These are phyloP conservation scores for Sclerodermus sp. DNA, from an alignment of 2,888 invertebrate genomes.

Conservation along the genomic window DNA sequence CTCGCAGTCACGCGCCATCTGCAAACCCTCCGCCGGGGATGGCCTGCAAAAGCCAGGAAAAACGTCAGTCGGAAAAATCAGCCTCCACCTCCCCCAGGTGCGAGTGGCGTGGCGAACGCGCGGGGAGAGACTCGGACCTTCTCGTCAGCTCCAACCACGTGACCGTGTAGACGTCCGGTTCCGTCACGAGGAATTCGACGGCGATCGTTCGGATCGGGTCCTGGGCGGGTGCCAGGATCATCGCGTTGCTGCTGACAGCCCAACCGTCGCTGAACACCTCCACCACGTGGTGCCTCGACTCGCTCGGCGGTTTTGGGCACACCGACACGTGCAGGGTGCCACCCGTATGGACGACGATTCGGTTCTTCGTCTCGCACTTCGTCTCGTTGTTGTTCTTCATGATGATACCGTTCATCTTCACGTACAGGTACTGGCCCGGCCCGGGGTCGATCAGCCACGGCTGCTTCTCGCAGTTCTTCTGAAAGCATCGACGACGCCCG, in stretches of 20 bases:
- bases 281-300: slow-evolving; percentile 67
- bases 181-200: slow-evolving; percentile 78
- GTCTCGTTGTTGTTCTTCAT: slow-evolving; percentile 63
- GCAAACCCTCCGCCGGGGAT: slow-evolving; percentile 60
- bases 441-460: slow-evolving; percentile 82
- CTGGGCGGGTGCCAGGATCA: slow-evolving; percentile 60
- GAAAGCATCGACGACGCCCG: slow-evolving; percentile 25
- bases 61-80: too few species aligned
- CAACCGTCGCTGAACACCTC: slow-evolving; percentile 87
- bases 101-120: too few species aligned
- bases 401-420: slow-evolving; percentile 72
- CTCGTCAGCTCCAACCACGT: slow-evolving; percentile 83
- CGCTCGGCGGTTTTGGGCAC: slow-evolving; percentile 63
- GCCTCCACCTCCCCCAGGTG: too few species aligned
- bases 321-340: slow-evolving; percentile 65
- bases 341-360: slow-evolving; percentile 78
- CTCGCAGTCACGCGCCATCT: slow-evolving; percentile 66
- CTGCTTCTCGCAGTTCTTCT: slow-evolving; percentile 79
- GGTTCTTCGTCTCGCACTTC: slow-evolving; percentile 74
- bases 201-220: slow-evolving; percentile 72
- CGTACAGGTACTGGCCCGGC: slow-evolving; percentile 75
- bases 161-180: slow-evolving; percentile 70
- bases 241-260: slow-evolving; percentile 59
- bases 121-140: slow-evolving; percentile 57
- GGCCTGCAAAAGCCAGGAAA: slow-evolving; percentile 31